A percentile compares a stretch with the other conserved stretches of the same genome.
These are phyloP conservation scores for Phlogophora meticulosa DNA, from an alignment of 2,888 invertebrate genomes.

Conservation along the genomic window DNA sequence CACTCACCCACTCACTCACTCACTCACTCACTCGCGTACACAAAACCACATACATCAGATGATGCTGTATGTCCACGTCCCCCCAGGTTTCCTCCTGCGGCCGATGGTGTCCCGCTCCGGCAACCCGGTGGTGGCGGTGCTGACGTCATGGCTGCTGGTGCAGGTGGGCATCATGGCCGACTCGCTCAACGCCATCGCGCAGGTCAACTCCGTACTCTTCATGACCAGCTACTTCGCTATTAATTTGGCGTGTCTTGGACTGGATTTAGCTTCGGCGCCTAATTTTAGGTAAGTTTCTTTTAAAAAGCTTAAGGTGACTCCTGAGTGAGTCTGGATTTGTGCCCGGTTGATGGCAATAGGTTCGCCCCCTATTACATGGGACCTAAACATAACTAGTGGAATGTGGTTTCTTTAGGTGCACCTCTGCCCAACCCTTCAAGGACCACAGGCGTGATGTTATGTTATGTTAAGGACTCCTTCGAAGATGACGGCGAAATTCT, in stretches of 20 bases:
- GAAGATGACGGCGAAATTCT: too few relatives aligned
- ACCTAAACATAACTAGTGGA: too few relatives aligned
- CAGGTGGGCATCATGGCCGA: slow-evolving; percentile 97
- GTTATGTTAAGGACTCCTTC: too few relatives aligned
- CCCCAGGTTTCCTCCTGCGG: slow-evolving; percentile 82
- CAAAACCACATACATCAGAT: too few relatives aligned
- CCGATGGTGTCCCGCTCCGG: slow-evolving; percentile 84
- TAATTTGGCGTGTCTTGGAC: slow-evolving; percentile 98
- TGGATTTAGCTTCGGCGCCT: slow-evolving; percentile 99
- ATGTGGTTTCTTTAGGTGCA: too few relatives aligned
- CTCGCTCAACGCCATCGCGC: slow-evolving; percentile 98
- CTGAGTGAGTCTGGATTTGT: too few relatives aligned
- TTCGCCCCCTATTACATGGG: too few relatives aligned
- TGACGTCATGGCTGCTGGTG: slow-evolving; percentile 94
- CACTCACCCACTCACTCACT: neutral
- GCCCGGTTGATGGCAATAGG: too few relatives aligned
- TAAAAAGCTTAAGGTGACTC: too few relatives aligned
- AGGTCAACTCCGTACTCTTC: slow-evolving; percentile 97
- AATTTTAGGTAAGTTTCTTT: slow-evolving; percentile 95
- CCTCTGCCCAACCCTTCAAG: too few relatives aligned
- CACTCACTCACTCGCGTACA: too few relatives aligned
- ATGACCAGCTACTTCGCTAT: slow-evolving; percentile 98
- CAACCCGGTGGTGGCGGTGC: slow-evolving; percentile 85
- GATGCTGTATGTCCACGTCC: too few relatives aligned
- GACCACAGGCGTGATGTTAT: neutral